A percentile compares a stretch with the other conserved stretches of the same genome.
Evolutionary conservation across 2,113 vertebrate species (phyloP).

Genomic region (Odocoileus virginianus): DNA sequence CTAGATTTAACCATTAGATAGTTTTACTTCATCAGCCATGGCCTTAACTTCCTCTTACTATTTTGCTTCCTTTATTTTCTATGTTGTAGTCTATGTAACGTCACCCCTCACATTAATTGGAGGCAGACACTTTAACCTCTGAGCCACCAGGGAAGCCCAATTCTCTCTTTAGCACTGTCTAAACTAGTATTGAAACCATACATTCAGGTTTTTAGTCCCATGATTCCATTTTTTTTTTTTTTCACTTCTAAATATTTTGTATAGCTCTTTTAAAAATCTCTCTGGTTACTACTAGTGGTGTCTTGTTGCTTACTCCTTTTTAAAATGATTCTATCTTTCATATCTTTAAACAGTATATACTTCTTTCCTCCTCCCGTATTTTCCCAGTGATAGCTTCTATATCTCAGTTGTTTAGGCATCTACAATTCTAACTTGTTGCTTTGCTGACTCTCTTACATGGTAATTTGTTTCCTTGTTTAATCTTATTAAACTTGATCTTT

Average conservation of each 20-base stretch:
- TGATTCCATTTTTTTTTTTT: not conserved
- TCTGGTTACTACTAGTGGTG: not conserved
- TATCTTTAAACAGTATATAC: not conserved
- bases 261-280: not conserved
- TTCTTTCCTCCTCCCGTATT: not conserved
- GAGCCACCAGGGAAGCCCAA: too few relatives aligned
- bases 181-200: not conserved
- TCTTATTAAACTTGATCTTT: not conserved
- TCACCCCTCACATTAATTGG: not conserved
- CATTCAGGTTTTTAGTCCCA: not conserved
- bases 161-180: not conserved
- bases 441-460: not conserved
- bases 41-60: not conserved
- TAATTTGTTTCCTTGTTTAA: not conserved
- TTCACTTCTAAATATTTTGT: not conserved
- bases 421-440: not conserved
- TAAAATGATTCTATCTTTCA: not conserved
- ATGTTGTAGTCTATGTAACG: not conserved
- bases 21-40: not conserved
- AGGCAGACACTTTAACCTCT: too few relatives aligned
- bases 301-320: not conserved
- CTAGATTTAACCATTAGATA: not conserved
- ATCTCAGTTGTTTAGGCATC: not conserved
- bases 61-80: not conserved
- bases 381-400: not conserved